Percentiles rank a stretch among this genome's conserved stretches.
Evolutionary conservation across 2,113 vertebrate species (phyloP).

Genomic region (Rhombomys opimus): DNA sequence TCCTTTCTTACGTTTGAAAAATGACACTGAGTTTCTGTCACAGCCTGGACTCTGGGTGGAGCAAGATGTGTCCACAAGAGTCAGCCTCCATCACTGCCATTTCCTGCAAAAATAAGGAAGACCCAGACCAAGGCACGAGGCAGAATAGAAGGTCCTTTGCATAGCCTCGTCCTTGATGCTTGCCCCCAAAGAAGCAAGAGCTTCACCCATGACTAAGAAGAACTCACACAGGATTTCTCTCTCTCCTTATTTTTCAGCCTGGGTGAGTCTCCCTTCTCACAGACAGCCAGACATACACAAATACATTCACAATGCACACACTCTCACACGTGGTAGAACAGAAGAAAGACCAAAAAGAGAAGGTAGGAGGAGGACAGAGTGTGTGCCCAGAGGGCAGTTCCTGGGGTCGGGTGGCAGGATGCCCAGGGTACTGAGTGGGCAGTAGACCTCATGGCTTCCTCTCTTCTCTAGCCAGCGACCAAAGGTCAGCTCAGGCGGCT

Average conservation of each 20-base stretch:
- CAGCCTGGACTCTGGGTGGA: not conserved
- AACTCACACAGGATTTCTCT: not conserved
- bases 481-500: conserved; percentile 92
- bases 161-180: not conserved
- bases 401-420: conserved; percentile 78
- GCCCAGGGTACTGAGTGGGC: conserved; percentile 91
- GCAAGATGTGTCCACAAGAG: not conserved
- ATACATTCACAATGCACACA: not conserved
- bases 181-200: not conserved
- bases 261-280: not conserved
- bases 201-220: not conserved
- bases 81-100: not conserved
- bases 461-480: conserved; percentile 86
- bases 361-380: conserved; percentile 61
- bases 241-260: not conserved
- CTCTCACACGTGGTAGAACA: not conserved
- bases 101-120: not conserved
- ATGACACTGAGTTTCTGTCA: not conserved
- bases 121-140: not conserved
- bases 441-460: conserved; percentile 87
- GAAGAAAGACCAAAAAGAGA: conserved; percentile 6
- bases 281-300: fast-evolving
- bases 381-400: conserved; percentile 67
- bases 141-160: not conserved
- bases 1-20: not conserved